These are phyloP conservation scores for Phymorhynchus buccinoides DNA, from an alignment of 1,140 invertebrate genomes.

Conservation along the genomic window DNA sequence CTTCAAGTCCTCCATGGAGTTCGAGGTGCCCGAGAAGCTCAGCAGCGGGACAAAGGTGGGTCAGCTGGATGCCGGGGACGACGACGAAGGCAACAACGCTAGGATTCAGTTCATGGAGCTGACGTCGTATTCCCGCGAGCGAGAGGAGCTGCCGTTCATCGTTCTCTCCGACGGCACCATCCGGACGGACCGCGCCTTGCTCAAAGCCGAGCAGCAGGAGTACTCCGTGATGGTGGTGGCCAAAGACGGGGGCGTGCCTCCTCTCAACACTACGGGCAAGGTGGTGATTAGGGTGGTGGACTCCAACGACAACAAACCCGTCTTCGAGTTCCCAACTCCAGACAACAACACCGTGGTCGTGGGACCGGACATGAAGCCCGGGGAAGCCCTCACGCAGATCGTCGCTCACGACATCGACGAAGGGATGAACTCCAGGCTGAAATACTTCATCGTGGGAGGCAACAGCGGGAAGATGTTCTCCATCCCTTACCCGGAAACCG, in stretches of 20 bases:
- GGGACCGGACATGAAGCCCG: conserved; percentile 91
- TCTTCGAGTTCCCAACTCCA: conserved; percentile 60
- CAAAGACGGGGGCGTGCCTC: conserved; percentile 89
- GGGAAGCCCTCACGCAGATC: conserved; percentile 76
- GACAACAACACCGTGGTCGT: conserved; percentile 81
- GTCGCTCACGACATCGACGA: conserved; percentile 74
- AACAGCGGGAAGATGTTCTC: conserved; percentile 86
- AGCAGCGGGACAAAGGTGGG: conserved; percentile 85
- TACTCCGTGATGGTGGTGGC: conserved; percentile 91
- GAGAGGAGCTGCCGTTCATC: conserved; percentile 80
- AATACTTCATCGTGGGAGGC: conserved; percentile 83
- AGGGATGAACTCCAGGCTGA: conserved; percentile 78
- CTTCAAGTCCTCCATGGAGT: conserved; percentile 78
- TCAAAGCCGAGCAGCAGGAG: conserved; percentile 84
- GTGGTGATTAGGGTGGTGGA: conserved; percentile 85
- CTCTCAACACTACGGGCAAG: conserved; percentile 87
- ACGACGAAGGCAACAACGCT: conserved; percentile 83
- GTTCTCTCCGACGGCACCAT: conserved; percentile 88
- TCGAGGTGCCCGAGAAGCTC: conserved; percentile 59
- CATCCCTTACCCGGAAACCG: conserved; percentile 79
- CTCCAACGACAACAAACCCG: conserved; percentile 82
- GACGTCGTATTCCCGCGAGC: not conserved
- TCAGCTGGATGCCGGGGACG: conserved; percentile 87
- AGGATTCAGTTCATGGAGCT: conserved; percentile 81
- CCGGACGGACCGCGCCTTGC: conserved; percentile 82